Base-by-base conservation (phyloP, 2,113 vertebrate species). In the Excalfactoria chinensis region DNA sequence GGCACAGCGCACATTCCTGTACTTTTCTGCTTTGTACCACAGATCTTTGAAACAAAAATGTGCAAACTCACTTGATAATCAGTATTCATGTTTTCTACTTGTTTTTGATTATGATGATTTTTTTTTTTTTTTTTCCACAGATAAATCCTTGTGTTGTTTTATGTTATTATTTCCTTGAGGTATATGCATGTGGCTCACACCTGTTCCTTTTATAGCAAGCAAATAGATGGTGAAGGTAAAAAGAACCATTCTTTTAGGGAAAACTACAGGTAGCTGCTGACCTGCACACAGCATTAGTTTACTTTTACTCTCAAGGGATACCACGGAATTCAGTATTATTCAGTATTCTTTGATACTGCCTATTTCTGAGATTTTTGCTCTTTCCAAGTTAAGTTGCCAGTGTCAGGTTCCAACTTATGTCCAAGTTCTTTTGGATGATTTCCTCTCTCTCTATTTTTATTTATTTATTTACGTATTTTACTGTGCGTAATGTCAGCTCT, bases 401-500 rank as follows among this genome's bases (percentile, higher is more conserved):
- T 60, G 64, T 85, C 91, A 91, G 53, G 64, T 66, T 96, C 68
- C 40, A 66, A 58, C 67, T 74, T 68, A n/a, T 63, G 34, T 83
- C 82, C 85, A 79, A 66, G 40, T 97, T 59, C 68, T 62, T 90
- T 48, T 51, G 35, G 59, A 77, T 77, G 55, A n/a, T 58, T 37
- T 37, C 37, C 23, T 44, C 40, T 41, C 40, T 41, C 9, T 41
- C 40, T 13, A 4, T 41, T 41, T 41, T 41, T 41, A 5, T 41
- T 41, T 7, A 22, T 78, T 91, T 86, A 81, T 90, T 41, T 48
- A n/a, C n/a, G n/a, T n/a, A n/a, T 72, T 95, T 87, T 86, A 71
- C 5, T 69, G 56, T 41, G 66, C 59, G 80, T 88, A 88, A 80
- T 49, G 56, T 91, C 88, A 91, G 78, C 76, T 95, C 94, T 77